Percentiles rank a stretch among this genome's conserved stretches.
These are phyloP conservation scores for Cataglyphis livida DNA, from an alignment of 2,888 invertebrate species.

Conservation along the genomic window DNA sequence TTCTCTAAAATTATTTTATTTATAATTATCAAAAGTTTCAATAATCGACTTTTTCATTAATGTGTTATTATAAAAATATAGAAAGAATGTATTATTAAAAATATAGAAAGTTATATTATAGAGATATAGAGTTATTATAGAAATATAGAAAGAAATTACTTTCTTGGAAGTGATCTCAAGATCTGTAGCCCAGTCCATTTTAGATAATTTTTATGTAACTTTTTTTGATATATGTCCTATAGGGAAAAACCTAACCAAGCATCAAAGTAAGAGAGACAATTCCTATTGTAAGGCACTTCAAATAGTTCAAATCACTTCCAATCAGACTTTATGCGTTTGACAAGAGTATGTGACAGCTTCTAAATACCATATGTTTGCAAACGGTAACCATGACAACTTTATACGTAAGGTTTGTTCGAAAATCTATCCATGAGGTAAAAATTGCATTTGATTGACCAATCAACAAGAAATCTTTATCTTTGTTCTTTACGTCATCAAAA, in stretches of 20 bases:
- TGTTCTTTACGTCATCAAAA: not conserved
- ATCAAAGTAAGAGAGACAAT: not conserved
- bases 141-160: conserved; percentile 63
- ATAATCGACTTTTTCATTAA: not conserved
- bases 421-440: no score
- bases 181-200: conserved; percentile 80
- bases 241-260: not conserved
- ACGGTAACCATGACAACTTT: conserved; percentile 81
- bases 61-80: not conserved
- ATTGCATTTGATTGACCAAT: no score
- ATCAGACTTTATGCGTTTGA: not conserved
- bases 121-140: not conserved
- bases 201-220: not conserved
- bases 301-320: not conserved
- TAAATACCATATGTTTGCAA: conserved; percentile 72
- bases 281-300: not conserved
- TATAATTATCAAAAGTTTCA: not conserved
- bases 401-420: not conserved
- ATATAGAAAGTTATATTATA: no score
- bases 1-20: not conserved
- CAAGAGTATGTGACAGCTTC: not conserved
- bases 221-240: not conserved
- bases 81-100: no score
- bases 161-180: conserved; percentile 80
- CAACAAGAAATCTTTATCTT: no score